phyloP scores from a whole-genome alignment of 2,113 vertebrate species.

The Melanostigma gelatinosum region DNA sequence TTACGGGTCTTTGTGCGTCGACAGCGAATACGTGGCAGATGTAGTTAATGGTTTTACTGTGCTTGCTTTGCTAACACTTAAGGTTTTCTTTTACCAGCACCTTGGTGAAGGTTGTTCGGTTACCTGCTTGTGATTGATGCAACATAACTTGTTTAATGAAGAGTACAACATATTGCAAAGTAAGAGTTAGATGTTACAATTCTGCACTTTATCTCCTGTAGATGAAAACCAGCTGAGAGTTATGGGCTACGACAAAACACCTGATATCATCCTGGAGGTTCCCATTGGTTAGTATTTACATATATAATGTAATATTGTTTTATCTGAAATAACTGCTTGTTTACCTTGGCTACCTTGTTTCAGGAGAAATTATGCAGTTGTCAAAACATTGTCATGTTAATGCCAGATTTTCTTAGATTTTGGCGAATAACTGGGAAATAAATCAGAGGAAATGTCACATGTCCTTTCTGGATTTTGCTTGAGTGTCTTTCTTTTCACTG shows the following conservation, averaged over 20 bases:
- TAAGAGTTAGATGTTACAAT: conserved; percentile 22
- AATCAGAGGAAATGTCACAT: conserved; percentile 42
- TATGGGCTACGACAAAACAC: conserved; percentile 99
- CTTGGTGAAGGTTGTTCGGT: conserved; percentile 33
- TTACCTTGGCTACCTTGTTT: conserved; percentile 12
- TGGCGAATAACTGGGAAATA: not conserved
- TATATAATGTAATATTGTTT: conserved; percentile 8
- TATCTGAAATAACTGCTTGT: conserved; percentile 8
- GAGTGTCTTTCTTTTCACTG: conserved; percentile 3
- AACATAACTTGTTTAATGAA: conserved; percentile 8
- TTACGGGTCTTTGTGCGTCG: conserved; percentile 74
- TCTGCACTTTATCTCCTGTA: conserved; percentile 72
- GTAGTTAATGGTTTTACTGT: conserved; percentile 65
- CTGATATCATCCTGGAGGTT: conserved; percentile 98
- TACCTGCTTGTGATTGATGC: conserved; percentile 40
- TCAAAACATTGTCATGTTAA: conserved; percentile 45
- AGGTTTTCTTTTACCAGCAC: conserved; percentile 7
- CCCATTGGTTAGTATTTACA: conserved; percentile 90
- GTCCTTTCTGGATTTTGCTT: conserved; percentile 25
- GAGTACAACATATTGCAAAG: conserved; percentile 5
- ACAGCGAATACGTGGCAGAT: conserved; percentile 75
- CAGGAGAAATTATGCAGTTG: conserved; percentile 15
- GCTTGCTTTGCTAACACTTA: conserved; percentile 31
- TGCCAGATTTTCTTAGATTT: not conserved
- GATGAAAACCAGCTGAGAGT: conserved; percentile 98